Base-by-base conservation (phyloP, 2,797 vertebrate species). In the Myiotriccus ornatus region DNA sequence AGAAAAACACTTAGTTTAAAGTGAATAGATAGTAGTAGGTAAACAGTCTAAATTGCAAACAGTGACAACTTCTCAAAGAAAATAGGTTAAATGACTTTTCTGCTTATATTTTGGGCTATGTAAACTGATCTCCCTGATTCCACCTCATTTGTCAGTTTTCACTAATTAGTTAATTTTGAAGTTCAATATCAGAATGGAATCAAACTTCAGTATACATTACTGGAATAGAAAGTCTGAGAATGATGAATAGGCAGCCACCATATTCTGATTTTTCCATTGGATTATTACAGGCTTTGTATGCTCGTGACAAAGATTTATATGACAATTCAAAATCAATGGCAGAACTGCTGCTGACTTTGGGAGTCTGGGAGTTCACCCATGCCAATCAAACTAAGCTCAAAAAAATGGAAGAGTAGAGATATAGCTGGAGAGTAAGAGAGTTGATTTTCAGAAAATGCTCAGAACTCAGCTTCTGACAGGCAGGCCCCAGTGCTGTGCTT, bases 21-120 rank as follows among this genome's bases (percentile, higher is more conserved):
- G 34, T 88, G 82, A 92, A 93, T 46, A 84, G 73, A 85, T 94
- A 68, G 59, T 62, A 69, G 44, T 68, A 85, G 59, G 70, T 52
- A 95, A 94, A 94, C 77, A 85, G 21, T 63, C 67, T 83, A 89
- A 92, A 93, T 18, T 87, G 43, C 23, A 82, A 84, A 78, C 30
- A 47, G 44, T 59, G 59, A 80, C 28, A 74, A 4, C 21, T 84
- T 87, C 43, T 67, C 37, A 59, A 52, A 81, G 53, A 92, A 93
- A 86, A 88, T 35, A 69, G 21, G 21, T 65, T 91, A 89, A 83
- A 95, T 41, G 1, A 62, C 12, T 87, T 82, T 68, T 82, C 62
- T 91, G 44, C 24, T 88, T 84, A 17, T 57, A 39, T 65, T 95
- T 78, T 81, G 17, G 43, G 27, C 55, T 89, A 28, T 53, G 34